A percentile compares a stretch with the other conserved stretches of the same genome.
phyloP scores from a whole-genome alignment of 2,888 invertebrate genomes.

The Notocelia uddmanniana region DNA sequence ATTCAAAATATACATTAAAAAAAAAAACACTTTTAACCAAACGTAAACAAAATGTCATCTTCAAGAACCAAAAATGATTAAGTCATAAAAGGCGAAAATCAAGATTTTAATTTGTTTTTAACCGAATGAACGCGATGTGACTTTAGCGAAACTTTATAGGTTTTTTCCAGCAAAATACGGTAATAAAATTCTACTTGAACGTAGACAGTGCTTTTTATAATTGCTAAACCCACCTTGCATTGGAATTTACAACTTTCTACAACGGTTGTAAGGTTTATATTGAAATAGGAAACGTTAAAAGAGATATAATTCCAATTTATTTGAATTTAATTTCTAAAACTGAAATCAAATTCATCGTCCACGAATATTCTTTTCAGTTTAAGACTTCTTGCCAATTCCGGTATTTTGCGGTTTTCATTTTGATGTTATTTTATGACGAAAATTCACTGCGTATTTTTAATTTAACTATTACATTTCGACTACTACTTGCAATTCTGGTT shows the following conservation, averaged over 20 bases:
- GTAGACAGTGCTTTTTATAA: slow-evolving; percentile 11
- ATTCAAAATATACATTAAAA: no score
- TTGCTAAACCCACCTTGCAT: not conserved
- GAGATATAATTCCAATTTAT: slow-evolving; percentile 2
- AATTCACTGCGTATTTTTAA: not conserved
- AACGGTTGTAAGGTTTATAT: not conserved
- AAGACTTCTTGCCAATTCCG: slow-evolving; percentile 11
- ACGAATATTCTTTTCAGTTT: slow-evolving; percentile 15
- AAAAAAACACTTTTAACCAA: not conserved
- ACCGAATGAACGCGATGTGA: slow-evolving; percentile 14
- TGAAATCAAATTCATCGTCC: slow-evolving; percentile 19
- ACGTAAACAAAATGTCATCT: slow-evolving; percentile 20
- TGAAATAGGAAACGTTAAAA: not conserved
- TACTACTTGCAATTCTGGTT: no score
- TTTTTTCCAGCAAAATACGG: slow-evolving; percentile 19
- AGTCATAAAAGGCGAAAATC: slow-evolving; percentile 16
- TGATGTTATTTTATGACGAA: not conserved
- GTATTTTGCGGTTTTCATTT: slow-evolving; percentile 20
- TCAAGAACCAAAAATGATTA: slow-evolving; percentile 22
- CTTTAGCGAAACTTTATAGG: slow-evolving; percentile 12
- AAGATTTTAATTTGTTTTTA: slow-evolving; percentile 32
- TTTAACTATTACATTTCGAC: not conserved
- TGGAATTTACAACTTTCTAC: slow-evolving; percentile 1
- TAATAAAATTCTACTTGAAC: slow-evolving; percentile 21
- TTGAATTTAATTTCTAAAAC: slow-evolving; percentile 19